Evolutionary conservation across 1,140 invertebrate genomes (phyloP).

Genomic region (Holcopasites calliopsidis): DNA sequence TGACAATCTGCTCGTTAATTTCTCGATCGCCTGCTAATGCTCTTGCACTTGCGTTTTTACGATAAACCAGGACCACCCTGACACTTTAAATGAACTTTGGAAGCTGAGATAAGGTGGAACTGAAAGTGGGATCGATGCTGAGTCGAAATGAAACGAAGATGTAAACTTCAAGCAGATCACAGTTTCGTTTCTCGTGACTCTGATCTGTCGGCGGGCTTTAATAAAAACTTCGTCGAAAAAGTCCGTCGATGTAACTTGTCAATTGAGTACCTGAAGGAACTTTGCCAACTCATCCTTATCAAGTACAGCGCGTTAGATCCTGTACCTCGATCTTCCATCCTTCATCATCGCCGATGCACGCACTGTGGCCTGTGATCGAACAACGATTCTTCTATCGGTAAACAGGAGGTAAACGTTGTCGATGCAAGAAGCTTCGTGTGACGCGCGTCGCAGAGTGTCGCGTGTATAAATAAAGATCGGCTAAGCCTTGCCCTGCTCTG

Average conservation of each 20-base stretch:
- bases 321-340: not conserved
- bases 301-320: not conserved
- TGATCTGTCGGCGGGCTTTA: not conserved
- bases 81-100: no score
- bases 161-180: not conserved
- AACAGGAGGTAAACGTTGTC: not conserved
- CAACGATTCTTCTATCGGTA: not conserved
- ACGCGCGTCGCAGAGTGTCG: constrained; percentile 56
- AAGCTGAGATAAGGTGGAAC: not conserved
- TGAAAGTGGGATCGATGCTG: not conserved
- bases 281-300: not conserved
- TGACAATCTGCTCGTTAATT: constrained; percentile 32
- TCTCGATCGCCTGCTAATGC: constrained; percentile 13
- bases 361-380: not conserved
- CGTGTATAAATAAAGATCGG: constrained; percentile 77
- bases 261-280: not conserved
- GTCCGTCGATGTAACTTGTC: not conserved
- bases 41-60: not conserved
- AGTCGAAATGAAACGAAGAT: not conserved
- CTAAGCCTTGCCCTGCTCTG: constrained; percentile 76
- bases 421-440: constrained; percentile 40
- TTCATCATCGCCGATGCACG: not conserved
- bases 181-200: not conserved
- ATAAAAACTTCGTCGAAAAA: constrained; percentile 34
- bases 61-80: no score